Evolutionary conservation across 2,888 invertebrate genomes (phyloP).

Genomic region (Idaea biselata): DNA sequence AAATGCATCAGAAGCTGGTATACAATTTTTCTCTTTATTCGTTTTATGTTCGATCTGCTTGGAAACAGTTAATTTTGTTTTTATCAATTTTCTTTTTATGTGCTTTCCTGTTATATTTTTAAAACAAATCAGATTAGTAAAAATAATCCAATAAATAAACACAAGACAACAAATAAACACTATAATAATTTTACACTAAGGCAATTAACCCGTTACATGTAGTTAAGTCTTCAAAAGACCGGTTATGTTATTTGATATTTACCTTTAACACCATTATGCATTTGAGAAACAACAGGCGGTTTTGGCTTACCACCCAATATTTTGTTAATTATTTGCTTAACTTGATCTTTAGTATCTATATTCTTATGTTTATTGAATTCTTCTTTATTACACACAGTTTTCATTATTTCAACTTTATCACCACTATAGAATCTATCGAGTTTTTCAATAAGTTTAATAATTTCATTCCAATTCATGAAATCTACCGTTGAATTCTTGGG

Average conservation of each 20-base stretch:
- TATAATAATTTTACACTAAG: too few relatives aligned
- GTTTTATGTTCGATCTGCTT: conserved; percentile 14
- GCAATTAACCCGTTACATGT: too few relatives aligned
- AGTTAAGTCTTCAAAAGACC: too few relatives aligned
- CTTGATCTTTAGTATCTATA: conserved; percentile 49
- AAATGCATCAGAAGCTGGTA: conserved; percentile 4
- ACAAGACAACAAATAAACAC: too few relatives aligned
- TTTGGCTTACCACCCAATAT: conserved; percentile 58
- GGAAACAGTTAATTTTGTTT: conserved; percentile 14
- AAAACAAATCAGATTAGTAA: conserved; percentile 3
- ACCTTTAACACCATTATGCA: conserved; percentile 71
- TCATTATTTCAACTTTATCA: conserved; percentile 40
- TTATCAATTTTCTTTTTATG: conserved; percentile 47
- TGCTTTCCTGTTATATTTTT: conserved; percentile 47
- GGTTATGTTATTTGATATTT: conserved; percentile 10
- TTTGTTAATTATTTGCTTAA: conserved; percentile 63
- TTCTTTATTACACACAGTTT: conserved; percentile 23
- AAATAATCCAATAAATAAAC: not conserved
- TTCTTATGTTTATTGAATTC: conserved; percentile 5
- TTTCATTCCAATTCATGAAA: conserved; percentile 77
- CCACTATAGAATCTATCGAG: conserved; percentile 54
- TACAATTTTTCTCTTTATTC: conserved; percentile 9
- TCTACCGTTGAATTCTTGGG: conserved; percentile 73
- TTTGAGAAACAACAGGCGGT: conserved; percentile 47
- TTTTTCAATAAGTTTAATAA: conserved; percentile 56